Base-by-base conservation (phyloP, 2,797 vertebrate species). In the Rhabdomys pumilio region DNA sequence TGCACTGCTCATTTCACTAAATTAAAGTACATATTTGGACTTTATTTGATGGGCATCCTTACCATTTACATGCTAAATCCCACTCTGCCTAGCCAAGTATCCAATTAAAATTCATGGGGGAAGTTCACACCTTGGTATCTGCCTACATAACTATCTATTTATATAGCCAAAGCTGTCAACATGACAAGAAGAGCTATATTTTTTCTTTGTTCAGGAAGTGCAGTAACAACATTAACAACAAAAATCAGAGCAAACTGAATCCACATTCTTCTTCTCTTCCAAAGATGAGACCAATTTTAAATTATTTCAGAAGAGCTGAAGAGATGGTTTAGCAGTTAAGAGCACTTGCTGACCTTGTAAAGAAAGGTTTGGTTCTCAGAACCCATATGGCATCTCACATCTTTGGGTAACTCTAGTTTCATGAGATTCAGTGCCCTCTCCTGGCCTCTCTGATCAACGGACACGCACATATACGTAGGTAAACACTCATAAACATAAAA, bases 111-210 rank as follows among this genome's bases (percentile, higher is more conserved):
- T 87, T 80, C 67, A 61, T 84, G 91, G 91, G 93, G 96, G 96
- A 98, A 95, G 75, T 96, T 98, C 94, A 97, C 94, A 97, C 80
- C 76, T 97, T 90, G 59, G 94, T 94, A 90, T 97, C 98, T 98
- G 96, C 98, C 98, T 96, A 98, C 98, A 86, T 95, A 97, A 61
- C 73, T 96, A 95, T 95, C 98, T 98, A 98, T 98, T 98, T 97
- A 90, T 94, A 90, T 83, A 97, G 65, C 82, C 96, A 97, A 98
- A 95, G 17, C 65, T 96, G 97, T 97, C 94, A 96, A 96, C 93
- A 55, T 88, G 69, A 97, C 94, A 96, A 97, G 95, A 95, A 96
- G 95, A 97, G 85, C 92, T 55, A 93, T 93, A 73, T 91, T 90
- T 96, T 93, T 20, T 59, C 90, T 93, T 90, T 61, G 80, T 96